A percentile compares a stretch with the other conserved stretches of the same genome.
Evolutionary conservation across 92 coral and sea anemone genomes (phyloP).

Genomic region (Isaurus tuberculatus): DNA sequence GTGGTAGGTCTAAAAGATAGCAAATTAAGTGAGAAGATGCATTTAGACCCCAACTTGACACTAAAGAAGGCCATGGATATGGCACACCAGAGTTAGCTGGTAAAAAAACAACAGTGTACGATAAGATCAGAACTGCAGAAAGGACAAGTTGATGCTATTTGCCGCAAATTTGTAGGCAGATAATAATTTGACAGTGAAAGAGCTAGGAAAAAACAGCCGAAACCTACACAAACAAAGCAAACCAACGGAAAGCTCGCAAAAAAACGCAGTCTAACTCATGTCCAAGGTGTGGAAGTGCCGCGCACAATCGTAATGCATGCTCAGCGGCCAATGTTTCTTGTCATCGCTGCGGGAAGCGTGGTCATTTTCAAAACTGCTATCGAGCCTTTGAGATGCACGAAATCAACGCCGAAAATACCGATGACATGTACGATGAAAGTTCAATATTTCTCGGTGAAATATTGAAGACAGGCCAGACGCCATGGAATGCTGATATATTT

Average conservation of each 20-base stretch:
- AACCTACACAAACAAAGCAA: slow-evolving; percentile 6
- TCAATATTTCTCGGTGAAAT: slow-evolving; percentile 20
- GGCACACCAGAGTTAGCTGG: slow-evolving; percentile 30
- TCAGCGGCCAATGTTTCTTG: slow-evolving; percentile 45
- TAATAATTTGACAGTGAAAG: neutral
- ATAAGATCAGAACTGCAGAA: neutral
- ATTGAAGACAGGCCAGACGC: neutral
- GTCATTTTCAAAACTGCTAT: slow-evolving; percentile 37
- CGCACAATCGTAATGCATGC: slow-evolving; percentile 37
- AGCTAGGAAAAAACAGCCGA: slow-evolving; percentile 10
- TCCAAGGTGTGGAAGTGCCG: slow-evolving; percentile 27
- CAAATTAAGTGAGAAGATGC: slow-evolving; percentile 19
- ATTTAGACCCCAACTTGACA: slow-evolving; percentile 15
- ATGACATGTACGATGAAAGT: slow-evolving; percentile 9
- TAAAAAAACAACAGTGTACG: slow-evolving; percentile 26
- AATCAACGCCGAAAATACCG: neutral
- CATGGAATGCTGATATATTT: slow-evolving; percentile 6
- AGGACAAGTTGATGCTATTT: slow-evolving; percentile 13
- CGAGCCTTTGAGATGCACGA: slow-evolving; percentile 5
- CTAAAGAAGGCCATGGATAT: slow-evolving; percentile 19
- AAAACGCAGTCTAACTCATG: slow-evolving; percentile 23
- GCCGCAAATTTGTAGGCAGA: slow-evolving; percentile 14
- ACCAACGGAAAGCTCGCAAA: neutral
- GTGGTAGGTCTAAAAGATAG: slow-evolving; percentile 31
- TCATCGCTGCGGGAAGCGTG: slow-evolving; percentile 40